Percentiles rank a stretch among this genome's conserved stretches.
Evolutionary conservation across 2,888 invertebrate species (phyloP).

Genomic region (Anthoptus insignis): DNA sequence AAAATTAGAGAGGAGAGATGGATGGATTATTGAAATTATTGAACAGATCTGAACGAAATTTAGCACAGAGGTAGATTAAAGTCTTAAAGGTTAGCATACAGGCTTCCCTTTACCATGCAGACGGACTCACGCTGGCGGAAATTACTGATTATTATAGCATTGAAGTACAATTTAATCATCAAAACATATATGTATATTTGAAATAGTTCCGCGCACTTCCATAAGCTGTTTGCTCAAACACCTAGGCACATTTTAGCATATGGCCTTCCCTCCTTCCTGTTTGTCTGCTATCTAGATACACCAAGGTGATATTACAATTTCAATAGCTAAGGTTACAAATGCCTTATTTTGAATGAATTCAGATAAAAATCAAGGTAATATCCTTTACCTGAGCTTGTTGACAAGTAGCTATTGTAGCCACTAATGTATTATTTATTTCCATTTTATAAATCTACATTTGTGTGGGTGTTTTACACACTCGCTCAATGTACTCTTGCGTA

Average conservation of each 20-base stretch:
- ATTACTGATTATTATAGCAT: too few relatives aligned
- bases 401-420: neutral
- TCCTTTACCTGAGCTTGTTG: constrained; percentile 21
- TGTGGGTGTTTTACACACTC: too few relatives aligned
- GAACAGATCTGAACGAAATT: too few relatives aligned
- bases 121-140: too few relatives aligned
- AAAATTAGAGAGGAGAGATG: too few relatives aligned
- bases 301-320: constrained; percentile 28
- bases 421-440: neutral
- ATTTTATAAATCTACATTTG: too few relatives aligned
- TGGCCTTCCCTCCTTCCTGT: constrained; percentile 31
- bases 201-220: neutral
- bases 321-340: constrained; percentile 26
- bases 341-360: constrained; percentile 21
- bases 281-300: constrained; percentile 10
- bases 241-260: constrained; percentile 22
- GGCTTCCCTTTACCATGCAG: too few relatives aligned
- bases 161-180: too few relatives aligned
- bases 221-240: constrained; percentile 14
- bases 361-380: constrained; percentile 30
- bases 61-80: too few relatives aligned
- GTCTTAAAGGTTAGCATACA: too few relatives aligned
- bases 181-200: constrained; percentile 4
- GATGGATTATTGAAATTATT: too few relatives aligned
- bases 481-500: too few relatives aligned